A percentile compares a stretch with the other conserved stretches of the same genome.
phyloP scores from a whole-genome alignment of 2,888 invertebrate species.

The Eupithecia inturbata region DNA sequence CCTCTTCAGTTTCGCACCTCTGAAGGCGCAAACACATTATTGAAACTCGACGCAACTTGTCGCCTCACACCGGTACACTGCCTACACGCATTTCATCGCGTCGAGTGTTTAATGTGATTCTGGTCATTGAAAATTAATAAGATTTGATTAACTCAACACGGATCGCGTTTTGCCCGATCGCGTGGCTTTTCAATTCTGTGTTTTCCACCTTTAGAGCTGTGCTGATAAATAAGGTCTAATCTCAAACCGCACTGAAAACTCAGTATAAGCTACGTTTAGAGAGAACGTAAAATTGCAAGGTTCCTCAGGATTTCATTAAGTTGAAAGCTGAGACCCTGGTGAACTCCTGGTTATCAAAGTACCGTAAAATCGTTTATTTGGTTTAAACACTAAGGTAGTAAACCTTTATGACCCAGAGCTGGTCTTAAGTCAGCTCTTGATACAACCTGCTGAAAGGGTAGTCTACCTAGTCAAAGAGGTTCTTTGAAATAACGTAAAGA shows the following conservation, averaged over 20 bases:
- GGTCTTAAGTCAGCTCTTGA: not conserved
- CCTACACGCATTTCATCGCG: no score
- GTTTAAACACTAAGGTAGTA: not conserved
- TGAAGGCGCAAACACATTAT: no score
- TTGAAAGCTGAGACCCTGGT: conserved; percentile 4
- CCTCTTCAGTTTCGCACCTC: no score
- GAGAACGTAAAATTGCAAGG: not conserved
- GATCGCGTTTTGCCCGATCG: no score
- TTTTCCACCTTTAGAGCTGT: not conserved
- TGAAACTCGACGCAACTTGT: no score
- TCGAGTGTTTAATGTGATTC: no score
- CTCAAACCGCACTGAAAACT: not conserved
- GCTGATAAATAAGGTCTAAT: not conserved
- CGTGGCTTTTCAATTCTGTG: no score
- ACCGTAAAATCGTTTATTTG: not conserved
- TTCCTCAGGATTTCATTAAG: not conserved
- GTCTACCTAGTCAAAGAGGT: not conserved
- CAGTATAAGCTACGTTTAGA: not conserved
- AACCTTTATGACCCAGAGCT: not conserved
- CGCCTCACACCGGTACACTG: no score
- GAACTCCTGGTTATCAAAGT: not conserved
- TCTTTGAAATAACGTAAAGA: not conserved
- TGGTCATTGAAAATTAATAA: no score
- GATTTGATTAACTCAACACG: no score
- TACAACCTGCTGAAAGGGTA: not conserved